Evolutionary conservation across 2,888 invertebrate genomes (phyloP), one percentile per base, ranked within the genome.

Genomic region (Nomada ruficornis): DNA sequence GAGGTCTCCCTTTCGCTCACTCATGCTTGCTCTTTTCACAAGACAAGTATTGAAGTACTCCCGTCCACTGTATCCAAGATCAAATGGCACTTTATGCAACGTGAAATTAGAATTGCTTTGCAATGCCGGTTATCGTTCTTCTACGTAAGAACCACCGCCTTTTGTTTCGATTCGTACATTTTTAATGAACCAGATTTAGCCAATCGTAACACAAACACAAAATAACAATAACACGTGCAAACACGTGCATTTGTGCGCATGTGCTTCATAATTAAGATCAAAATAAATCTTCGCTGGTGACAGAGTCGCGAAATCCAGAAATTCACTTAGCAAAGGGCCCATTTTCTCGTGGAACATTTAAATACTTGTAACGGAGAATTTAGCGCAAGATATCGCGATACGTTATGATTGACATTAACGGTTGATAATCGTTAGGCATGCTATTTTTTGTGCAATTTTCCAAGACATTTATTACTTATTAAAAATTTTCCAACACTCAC

Each of bases 401-500:
- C 13, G 26, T 54, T 55, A 9, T 42, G 18, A 44, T 67, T 74
- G 52, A 11, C 23, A 5, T 10, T 2, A 62, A 71, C 13, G 9
- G 54, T 59, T 20, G 15, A 42, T 36, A 18, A 57, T 57, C 57
- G n/a, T 47, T 0, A 11, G 3, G 36, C 65, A 36, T 73, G 54
- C 67, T 52, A 50, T 5, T 55, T 9, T 63, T 67, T 5, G 29
- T 60, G 26, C 23, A 29, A 54, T 50, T 54, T 47, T 11, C 23
- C 15, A 4, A 26, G 52, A 63, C 9, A 69, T 55, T 47, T 20
- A 60, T 5, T 60, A 64, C 23, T 64, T 60, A 69, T 73, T 47
- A 20, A 36, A 44, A 54, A 11, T 7, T 7, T 63, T 15, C n/a
- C 13, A 64, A 69, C 67, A 96, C 96, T 96, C 94, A 96, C 96